Percentiles rank a stretch among this genome's conserved stretches.
These are phyloP conservation scores for Syngnathus scovelli DNA, from an alignment of 2,113 vertebrate species.

Conservation along the genomic window DNA sequence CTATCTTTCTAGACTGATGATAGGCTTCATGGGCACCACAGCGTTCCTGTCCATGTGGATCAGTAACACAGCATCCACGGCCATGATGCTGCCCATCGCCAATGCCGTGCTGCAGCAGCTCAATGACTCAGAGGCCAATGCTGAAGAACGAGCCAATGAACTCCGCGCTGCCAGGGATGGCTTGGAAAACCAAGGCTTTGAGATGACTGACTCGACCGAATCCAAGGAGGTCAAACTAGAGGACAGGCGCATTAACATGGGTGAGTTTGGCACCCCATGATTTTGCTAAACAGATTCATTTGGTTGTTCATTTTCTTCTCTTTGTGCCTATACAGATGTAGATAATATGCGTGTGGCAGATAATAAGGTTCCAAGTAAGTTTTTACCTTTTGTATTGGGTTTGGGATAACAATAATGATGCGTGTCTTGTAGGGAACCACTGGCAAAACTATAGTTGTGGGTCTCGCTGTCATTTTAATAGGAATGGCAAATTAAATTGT, in stretches of 20 bases:
- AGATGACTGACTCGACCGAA: slow-evolving; percentile 31
- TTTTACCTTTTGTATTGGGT: background rate
- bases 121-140: slow-evolving; percentile 53
- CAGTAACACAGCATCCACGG: slow-evolving; percentile 89
- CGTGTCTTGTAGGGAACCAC: background rate
- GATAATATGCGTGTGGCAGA: slow-evolving; percentile 6
- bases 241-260: slow-evolving; percentile 10
- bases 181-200: slow-evolving; percentile 54
- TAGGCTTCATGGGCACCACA: slow-evolving; percentile 89
- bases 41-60: slow-evolving; percentile 98
- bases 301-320: background rate
- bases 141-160: slow-evolving; percentile 36
- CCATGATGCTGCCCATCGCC: slow-evolving; percentile 94
- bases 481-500: too few relatives aligned
- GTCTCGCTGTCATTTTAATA: background rate
- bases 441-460: background rate
- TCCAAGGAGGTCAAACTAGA: background rate
- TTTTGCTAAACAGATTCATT: background rate
- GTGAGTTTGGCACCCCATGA: slow-evolving; percentile 20
- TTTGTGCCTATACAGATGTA: slow-evolving; percentile 13
- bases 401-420: background rate
- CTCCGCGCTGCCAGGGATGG: background rate
- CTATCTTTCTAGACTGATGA: slow-evolving; percentile 73
- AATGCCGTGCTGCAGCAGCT: slow-evolving; percentile 84
- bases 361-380: slow-evolving; percentile 13